Conservation (phyloP, 1,140 invertebrate genomes). For the Heliconius hermathena region DNA sequence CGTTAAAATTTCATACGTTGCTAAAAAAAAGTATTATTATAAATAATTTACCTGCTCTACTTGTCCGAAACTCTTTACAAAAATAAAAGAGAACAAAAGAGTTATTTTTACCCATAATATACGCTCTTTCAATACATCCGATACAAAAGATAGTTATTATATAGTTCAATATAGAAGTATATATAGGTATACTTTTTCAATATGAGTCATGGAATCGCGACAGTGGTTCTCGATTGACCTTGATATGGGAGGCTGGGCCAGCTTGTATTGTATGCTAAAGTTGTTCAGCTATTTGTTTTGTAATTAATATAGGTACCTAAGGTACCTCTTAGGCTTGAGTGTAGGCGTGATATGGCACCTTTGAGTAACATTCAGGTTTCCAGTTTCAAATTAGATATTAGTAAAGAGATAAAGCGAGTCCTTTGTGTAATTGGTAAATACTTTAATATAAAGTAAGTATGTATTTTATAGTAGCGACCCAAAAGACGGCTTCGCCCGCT, state of each 20-base stretch:
- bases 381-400: not conserved
- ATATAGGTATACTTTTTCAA: not conserved
- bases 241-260: slow-evolving; percentile 21
- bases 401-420: not conserved
- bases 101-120: not conserved
- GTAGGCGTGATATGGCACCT: slow-evolving; percentile 7
- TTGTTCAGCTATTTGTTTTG: slow-evolving; percentile 25
- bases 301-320: slow-evolving; percentile 17
- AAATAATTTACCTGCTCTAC: not conserved
- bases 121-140: not conserved
- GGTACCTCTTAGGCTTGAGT: not conserved
- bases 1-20: too few relatives aligned
- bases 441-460: not conserved
- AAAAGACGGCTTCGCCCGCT: too few relatives aligned
- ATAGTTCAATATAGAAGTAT: not conserved
- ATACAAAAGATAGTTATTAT: not conserved
- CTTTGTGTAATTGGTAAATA: not conserved
- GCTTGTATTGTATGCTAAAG: slow-evolving; percentile 27
- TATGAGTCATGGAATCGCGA: slow-evolving; percentile 28
- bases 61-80: not conserved
- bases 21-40: too few relatives aligned
- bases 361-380: not conserved
- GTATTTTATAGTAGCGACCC: too few relatives aligned
- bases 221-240: slow-evolving; percentile 33
- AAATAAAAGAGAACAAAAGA: not conserved